A percentile compares a stretch with the other conserved stretches of the same genome.
Evolutionary conservation across 2,113 vertebrate genomes (phyloP).

Genomic region (Limnothrissa miodon): DNA sequence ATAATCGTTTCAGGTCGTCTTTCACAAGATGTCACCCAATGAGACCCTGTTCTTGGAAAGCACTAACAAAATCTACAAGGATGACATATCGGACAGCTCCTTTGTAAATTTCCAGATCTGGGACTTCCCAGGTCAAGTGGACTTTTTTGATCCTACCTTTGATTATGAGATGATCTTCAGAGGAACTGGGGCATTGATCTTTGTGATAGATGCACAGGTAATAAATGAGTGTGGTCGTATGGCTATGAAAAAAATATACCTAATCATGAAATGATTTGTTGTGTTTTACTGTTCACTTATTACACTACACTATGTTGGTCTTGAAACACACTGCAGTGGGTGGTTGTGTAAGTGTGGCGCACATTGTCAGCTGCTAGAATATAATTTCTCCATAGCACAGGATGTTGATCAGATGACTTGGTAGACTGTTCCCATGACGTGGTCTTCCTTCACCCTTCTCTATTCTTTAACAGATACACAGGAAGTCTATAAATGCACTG

Average conservation of each 20-base stretch:
- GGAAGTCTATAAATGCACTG: no score
- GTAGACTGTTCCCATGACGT: no score
- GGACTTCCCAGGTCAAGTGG: conserved; percentile 98
- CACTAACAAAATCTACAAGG: conserved; percentile 99
- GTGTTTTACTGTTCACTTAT: background rate
- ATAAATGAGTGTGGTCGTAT: no score
- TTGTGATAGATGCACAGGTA: conserved; percentile 99
- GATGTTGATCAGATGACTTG: background rate
- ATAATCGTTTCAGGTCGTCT: conserved; percentile 80
- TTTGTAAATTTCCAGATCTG: conserved; percentile 99
- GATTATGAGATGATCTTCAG: conserved; percentile 99
- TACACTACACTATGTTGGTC: background rate
- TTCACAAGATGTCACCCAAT: conserved; percentile 99
- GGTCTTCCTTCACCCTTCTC: no score
- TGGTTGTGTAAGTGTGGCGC: no score
- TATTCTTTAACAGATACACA: no score
- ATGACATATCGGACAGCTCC: conserved; percentile 97
- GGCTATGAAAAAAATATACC: no score
- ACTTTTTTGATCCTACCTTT: conserved; percentile 98
- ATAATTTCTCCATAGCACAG: background rate
- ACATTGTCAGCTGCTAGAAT: no score
- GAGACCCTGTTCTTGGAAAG: conserved; percentile 97
- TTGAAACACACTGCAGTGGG: background rate
- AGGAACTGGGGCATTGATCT: conserved; percentile 96
- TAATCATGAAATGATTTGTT: background rate